These are phyloP conservation scores for Phlogophora meticulosa DNA, from an alignment of 2,888 invertebrate genomes.

Conservation along the genomic window DNA sequence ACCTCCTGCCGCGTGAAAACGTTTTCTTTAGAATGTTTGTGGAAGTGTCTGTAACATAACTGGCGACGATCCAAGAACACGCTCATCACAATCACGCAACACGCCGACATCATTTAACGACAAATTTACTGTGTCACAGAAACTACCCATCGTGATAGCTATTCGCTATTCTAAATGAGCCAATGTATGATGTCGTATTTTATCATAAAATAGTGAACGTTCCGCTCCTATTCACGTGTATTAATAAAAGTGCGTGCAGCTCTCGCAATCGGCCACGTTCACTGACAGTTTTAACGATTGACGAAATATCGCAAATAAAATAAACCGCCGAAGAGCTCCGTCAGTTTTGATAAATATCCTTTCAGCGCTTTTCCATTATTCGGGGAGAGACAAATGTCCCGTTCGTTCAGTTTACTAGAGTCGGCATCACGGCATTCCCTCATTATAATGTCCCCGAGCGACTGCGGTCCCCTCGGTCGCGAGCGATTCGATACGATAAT, in stretches of 20 bases:
- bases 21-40: slow-evolving; percentile 76
- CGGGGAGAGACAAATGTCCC: slow-evolving; percentile 84
- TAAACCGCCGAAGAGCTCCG: slow-evolving; percentile 72
- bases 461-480: slow-evolving; percentile 73
- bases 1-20: slow-evolving; percentile 73
- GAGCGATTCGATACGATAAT: slow-evolving; percentile 80
- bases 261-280: slow-evolving; percentile 57
- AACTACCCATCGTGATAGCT: slow-evolving; percentile 71
- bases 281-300: slow-evolving; percentile 65
- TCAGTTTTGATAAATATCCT: slow-evolving; percentile 85
- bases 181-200: slow-evolving; percentile 63
- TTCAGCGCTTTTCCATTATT: slow-evolving; percentile 85
- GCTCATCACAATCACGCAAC: slow-evolving; percentile 83
- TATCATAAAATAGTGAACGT: slow-evolving; percentile 52
- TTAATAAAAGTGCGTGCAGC: slow-evolving; percentile 52
- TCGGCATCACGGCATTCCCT: slow-evolving; percentile 84
- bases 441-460: slow-evolving; percentile 84
- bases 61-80: slow-evolving; percentile 81
- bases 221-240: slow-evolving; percentile 54
- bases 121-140: slow-evolving; percentile 79
- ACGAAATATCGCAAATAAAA: slow-evolving; percentile 78
- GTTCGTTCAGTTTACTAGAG: slow-evolving; percentile 69
- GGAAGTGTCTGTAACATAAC: slow-evolving; percentile 74
- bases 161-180: slow-evolving; percentile 70
- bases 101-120: slow-evolving; percentile 82